Evolutionary conservation across 2,797 vertebrate genomes (phyloP).

Genomic region (Heliangelus exortis): DNA sequence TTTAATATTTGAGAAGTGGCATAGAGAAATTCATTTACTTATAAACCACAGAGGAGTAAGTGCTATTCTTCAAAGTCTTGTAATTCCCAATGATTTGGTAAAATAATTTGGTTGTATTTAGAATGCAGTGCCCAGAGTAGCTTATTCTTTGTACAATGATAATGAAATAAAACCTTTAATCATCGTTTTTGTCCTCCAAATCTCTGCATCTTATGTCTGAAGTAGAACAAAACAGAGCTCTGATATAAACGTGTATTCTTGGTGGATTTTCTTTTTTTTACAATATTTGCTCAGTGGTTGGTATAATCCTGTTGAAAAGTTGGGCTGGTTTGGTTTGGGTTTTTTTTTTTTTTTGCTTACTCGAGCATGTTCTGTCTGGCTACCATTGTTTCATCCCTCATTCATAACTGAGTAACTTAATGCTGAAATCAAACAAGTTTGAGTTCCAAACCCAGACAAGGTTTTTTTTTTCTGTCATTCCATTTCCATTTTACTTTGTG

Average conservation of each 20-base stretch:
- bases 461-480: constrained; percentile 16
- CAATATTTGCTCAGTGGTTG: constrained; percentile 16
- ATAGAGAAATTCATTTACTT: not conserved
- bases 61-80: not conserved
- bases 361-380: constrained; percentile 41
- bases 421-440: constrained; percentile 26
- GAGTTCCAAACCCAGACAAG: constrained; percentile 13
- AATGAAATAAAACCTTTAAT: not conserved
- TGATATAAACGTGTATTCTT: constrained; percentile 5
- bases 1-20: not conserved
- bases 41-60: not conserved
- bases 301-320: constrained; percentile 2
- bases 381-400: constrained; percentile 12
- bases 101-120: not conserved
- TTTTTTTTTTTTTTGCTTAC: not conserved
- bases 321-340: too few relatives aligned
- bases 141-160: not conserved
- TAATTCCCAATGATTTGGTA: not conserved
- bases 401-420: constrained; percentile 33
- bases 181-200: not conserved
- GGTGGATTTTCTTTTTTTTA: not conserved
- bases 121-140: not conserved
- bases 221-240: not conserved
- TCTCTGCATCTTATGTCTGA: not conserved
- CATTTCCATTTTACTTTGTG: not conserved